Conservation (phyloP, 2,888 invertebrate genomes). For the Drosophila tripunctata region DNA sequence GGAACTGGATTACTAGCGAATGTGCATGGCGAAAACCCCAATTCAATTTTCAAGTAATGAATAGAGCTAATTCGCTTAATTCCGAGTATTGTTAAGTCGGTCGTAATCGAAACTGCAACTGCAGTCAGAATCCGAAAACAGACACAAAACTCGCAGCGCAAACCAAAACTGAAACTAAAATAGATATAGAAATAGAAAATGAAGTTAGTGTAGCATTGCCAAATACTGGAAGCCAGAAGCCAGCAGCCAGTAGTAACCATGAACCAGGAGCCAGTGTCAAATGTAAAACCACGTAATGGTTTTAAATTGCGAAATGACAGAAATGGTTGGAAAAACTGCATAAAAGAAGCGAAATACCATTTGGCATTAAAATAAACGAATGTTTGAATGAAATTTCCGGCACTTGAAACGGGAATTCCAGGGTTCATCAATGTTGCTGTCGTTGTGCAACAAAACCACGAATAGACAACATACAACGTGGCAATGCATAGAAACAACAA, state of each 20-base stretch:
- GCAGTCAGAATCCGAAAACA: constrained; percentile 13
- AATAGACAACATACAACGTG: constrained; percentile 2
- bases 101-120: constrained; percentile 52
- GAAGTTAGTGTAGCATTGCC: constrained; percentile 22
- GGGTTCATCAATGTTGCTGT: constrained; percentile 38
- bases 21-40: constrained; percentile 51
- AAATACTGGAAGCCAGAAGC: constrained; percentile 8
- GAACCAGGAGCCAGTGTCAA: constrained; percentile 58
- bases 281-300: constrained; percentile 76
- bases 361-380: constrained; percentile 66
- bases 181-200: constrained; percentile 24
- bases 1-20: background rate
- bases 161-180: constrained; percentile 5
- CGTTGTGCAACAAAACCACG: background rate
- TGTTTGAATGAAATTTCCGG: constrained; percentile 37
- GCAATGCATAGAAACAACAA: background rate
- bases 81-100: constrained; percentile 64
- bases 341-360: constrained; percentile 8
- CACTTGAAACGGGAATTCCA: constrained; percentile 1
- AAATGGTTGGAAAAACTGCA: constrained; percentile 42
- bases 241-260: constrained; percentile 15
- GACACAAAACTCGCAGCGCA: constrained; percentile 1
- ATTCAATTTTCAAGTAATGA: constrained; percentile 75
- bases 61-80: constrained; percentile 74
- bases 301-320: constrained; percentile 69